Base-by-base conservation (phyloP, 2,888 invertebrate genomes). In the Standfussiana lucernea region DNA sequence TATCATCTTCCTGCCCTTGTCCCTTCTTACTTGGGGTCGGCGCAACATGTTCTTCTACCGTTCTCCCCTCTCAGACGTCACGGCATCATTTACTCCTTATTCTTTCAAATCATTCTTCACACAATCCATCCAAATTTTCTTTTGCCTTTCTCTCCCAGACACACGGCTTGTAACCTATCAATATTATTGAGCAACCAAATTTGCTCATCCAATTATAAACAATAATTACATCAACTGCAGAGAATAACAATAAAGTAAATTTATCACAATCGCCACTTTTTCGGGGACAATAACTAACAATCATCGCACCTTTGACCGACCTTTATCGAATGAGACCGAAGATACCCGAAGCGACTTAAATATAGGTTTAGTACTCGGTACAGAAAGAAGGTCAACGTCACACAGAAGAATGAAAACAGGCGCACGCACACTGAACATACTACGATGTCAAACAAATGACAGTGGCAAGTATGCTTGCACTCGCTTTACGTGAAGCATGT, bases 211-310 rank as follows among this genome's bases (percentile, higher is more conserved):
- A 77, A 70, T 72, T 76, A 85, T 76, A 77, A 64, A 78, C 66
- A 71, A 56, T 73, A n/a, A n/a, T n/a, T n/a, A 64, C 71, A 65
- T 75, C 70, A 82, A 61, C 73, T 72, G 32, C 88, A 28, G 71
- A 47, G 50, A 53, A 42, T 45, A 82, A 37, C 37, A 62, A 76
- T 84, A 80, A 77, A 78, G 76, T 75, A 80, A 7, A 66, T 70
- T 83, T 92, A 90, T 90, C 88, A 86, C 80, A 79, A 86, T 87
- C 83, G 87, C 86, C 72, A 75, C 86, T 83, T 84, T 82, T 87
- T 88, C 72, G 77, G 80, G n/a, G 83, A 82, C 79, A 82, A 82
- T 83, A 81, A 81, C 66, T 82, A 72, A 82, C 80, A 86, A 87
- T 82, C 79, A 74, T 70, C 66, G 67, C 77, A 80, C 82, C 75